These are phyloP conservation scores for Copidosoma floridanum DNA, from an alignment of 1,140 invertebrate genomes.

Conservation along the genomic window DNA sequence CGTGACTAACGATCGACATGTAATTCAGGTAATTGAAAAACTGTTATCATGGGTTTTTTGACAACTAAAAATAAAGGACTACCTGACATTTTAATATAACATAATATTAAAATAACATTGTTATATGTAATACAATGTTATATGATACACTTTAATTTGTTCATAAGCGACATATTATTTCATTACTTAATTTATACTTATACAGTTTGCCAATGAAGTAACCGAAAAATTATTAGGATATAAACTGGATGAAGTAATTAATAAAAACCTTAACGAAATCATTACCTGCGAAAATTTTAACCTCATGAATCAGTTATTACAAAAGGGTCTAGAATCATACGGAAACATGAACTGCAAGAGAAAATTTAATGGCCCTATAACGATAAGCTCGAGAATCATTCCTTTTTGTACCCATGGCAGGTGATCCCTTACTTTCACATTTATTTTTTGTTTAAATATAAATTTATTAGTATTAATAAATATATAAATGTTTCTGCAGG, in stretches of 20 bases:
- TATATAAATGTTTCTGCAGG: conserved; percentile 50
- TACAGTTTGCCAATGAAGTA: conserved; percentile 76
- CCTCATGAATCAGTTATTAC: conserved; percentile 65
- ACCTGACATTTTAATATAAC: too few species aligned
- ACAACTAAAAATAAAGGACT: too few species aligned
- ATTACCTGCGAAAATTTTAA: conserved; percentile 63
- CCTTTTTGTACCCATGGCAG: conserved; percentile 66
- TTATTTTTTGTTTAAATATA: too few species aligned
- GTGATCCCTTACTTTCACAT: conserved; percentile 53
- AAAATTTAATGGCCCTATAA: conserved; percentile 78
- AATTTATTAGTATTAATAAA: conserved; percentile 4
- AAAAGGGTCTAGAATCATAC: conserved; percentile 81
- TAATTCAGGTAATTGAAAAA: conserved; percentile 69
- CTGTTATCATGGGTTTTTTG: background rate
- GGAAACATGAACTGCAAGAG: conserved; percentile 78
- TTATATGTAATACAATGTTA: too few species aligned
- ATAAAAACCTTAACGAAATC: conserved; percentile 66
- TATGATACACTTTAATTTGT: too few species aligned
- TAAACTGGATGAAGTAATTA: conserved; percentile 72
- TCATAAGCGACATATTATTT: too few species aligned
- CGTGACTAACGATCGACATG: conserved; percentile 79
- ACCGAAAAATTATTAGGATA: conserved; percentile 76
- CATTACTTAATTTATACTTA: too few species aligned
- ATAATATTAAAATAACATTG: too few species aligned
- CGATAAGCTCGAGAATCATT: conserved; percentile 72